Base-by-base conservation (phyloP, 2,888 invertebrate species). In the Luffia ferchaultella region DNA sequence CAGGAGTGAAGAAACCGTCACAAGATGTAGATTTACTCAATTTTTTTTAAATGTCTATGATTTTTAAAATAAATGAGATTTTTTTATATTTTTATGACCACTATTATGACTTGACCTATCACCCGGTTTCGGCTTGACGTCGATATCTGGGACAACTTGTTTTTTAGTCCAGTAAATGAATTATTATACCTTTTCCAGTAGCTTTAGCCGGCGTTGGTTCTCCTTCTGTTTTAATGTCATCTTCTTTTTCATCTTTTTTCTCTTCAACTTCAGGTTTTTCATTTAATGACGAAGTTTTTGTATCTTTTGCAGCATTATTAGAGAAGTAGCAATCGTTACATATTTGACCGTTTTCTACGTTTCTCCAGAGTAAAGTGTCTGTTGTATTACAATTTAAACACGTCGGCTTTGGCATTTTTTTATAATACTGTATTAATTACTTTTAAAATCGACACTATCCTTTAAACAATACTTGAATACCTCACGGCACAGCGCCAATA, bases 351-450 rank as follows among this genome's bases (percentile, higher is more conserved):
- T 87, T 86, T 53, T 91, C 90, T 1, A 89, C 86, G 54, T 87
- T 89, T 18, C 91, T 89, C 94, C 94, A 95, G 53, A 93, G 79
- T 12, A 90, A 76, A 1, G 91, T 90, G 60, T 91, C 90, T 18
- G 84, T 87, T 12, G 87, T 85, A 55, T 86, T 87, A 67, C 93
- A 93, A 66, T 90, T 89, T 47, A 87, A 73, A 67, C 93, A 93
- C 55, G 86, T 86, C 16, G 91, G 90, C 60, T 83, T 83, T 16
- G 85, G 84, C 83, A 84, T 84, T 64, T 86, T 70, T 47, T 16
- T 41, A 16, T 9, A 48, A 42, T 48, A 42, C 82, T 50, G 70
- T 68, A 54, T 85, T 86, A 46, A 86, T 16, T 17, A 20, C 15
- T 43, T 47, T 46, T n/a, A n/a, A n/a, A n/a, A n/a, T n/a, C n/a